Base-by-base conservation (phyloP, 2,797 vertebrate genomes). In the Mus spretus region DNA sequence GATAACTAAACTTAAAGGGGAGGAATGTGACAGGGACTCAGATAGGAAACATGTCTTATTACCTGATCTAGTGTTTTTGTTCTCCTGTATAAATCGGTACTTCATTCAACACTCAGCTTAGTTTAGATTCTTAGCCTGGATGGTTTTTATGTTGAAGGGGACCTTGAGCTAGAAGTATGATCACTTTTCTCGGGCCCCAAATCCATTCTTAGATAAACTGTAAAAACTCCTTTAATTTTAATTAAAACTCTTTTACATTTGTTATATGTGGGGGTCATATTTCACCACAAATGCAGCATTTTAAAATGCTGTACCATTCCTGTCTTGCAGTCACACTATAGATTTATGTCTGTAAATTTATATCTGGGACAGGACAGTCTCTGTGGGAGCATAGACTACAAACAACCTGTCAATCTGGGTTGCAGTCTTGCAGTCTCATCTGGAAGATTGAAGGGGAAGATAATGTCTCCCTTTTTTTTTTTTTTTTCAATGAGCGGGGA, bases 81-180 rank as follows among this genome's bases (percentile, higher is more conserved):
- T 91, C 34, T 59, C n/a, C 53, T 24, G 17, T 22, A 55, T n/a
- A 13, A 28, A 79, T 9, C 10, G 53, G 19, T 67, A n/a, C 10
- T n/a, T 34, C 24, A 93, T 57, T 50, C 15, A 61, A 40, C 31
- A 44, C 4, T 10, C 1, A 59, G 17, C 59, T 22, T 77, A 63
- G 59, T 55, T 67, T 67, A 50, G 44, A 37, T 78, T 47, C 47
- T 93, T 86, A 44, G 40, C 9, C 40, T 72, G 63, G 28, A 77
- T 11, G 31, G 77, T 24, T 93, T 67, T n/a, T 57, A 96, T 31
- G 37, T 34, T 92, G 93, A 94, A 93, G 11, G 14, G 40, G 44
- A 17, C 11, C 72, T 74, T 26, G 77, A 84, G 3, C 57, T 72
- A 59, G 50, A 90, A 34, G 10, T 40, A 12, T 12, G 6, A 22